Base-by-base conservation (phyloP, 2,797 vertebrate species). In the Trachops cirrhosus region DNA sequence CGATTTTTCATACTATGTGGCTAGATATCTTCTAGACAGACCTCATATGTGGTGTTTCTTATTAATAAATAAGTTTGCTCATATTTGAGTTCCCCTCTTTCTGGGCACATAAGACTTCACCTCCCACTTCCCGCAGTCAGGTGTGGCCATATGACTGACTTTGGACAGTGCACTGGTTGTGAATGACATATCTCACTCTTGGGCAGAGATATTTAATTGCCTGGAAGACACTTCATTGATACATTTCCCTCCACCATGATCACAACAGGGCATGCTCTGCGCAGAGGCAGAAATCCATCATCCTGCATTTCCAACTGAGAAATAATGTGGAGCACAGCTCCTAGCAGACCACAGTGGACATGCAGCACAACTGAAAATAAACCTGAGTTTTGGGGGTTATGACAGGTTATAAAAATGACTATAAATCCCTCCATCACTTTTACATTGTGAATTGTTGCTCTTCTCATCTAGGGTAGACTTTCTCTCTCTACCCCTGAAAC, bases 341-440 rank as follows among this genome's bases (percentile, higher is more conserved):
- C 29, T 15, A 0, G 1, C n/a, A 73, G 19, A n/a, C 52, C 41
- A 22, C 0, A 4, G 2, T 0, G 0, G 57, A 11, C 41, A 18
- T 37, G 32, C 9, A 32, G 10, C 24, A 16, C 4, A 19, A 85
- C 26, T 62, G 16, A 44, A 93, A 89, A 39, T 22, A 59, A 80
- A 77, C 2, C 9, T 71, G 59, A 41, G 54, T 64, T 71, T 87
- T 48, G 14, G 50, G 9, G 21, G 4, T 50, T 62, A 78, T 16
- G 19, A 39, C 24, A 50, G 10, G 34, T 88, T 7, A 68, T 39
- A n/a, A 48, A 85, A 57, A 83, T 6, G 67, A 29, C n/a, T 22
- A 22, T 44, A 19, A 26, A 57, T 52, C 44, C 7, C 44, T 78
- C 50, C 41, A 15, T 34, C 4, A 0, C 0, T 29, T 71, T 77